Evolutionary conservation across 2,797 vertebrate species (phyloP), one percentile per base, ranked within the genome.

Genomic region (Enteromius anoplus): DNA sequence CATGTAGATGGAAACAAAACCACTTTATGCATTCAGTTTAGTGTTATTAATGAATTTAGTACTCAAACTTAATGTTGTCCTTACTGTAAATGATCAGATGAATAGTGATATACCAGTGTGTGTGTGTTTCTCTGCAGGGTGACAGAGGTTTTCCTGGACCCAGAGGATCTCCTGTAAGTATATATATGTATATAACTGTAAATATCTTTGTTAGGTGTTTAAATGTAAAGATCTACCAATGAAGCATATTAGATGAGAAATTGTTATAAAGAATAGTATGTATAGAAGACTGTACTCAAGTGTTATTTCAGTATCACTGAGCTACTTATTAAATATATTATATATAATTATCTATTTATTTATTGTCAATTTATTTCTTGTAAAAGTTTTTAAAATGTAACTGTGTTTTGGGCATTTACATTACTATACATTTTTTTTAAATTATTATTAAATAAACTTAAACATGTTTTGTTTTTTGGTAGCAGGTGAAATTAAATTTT

Each of bases 111-210:
- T 11, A 3, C 62, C 26, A 55, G 21, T n/a, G 3, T 62, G 26
- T 62, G 11, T 70, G 21, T 53, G 72, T 91, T 89, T 55, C 86
- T 88, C 42, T 72, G 7, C 89, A 95, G 94, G 95, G 95, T 2
- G 92, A 94, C n/a, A 88, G 93, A 87, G 95, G 95, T 80, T 84
- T 88, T 69, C 89, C 94, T 62, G 95, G 95, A 83, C 89, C 91
- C 53, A 90, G 87, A 85, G 95, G 95, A 19, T 91, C 90, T 37
- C 91, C 94, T 47, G 94, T 95, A 88, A 93, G 95, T 42, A 10
- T 42, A 10, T 42, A 42, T 42, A 32, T 32, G 3, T 32, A 32
- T 32, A 32, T 32, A 32, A 32, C 2, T 32, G 34, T 34, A 34
- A 34, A 34, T 34, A 34, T 34, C 34, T 32, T 32, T 32, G 32